Percentiles rank a stretch among this genome's conserved stretches.
Evolutionary conservation across 1,140 invertebrate genomes (phyloP).

Genomic region (Heliconius nattereri): DNA sequence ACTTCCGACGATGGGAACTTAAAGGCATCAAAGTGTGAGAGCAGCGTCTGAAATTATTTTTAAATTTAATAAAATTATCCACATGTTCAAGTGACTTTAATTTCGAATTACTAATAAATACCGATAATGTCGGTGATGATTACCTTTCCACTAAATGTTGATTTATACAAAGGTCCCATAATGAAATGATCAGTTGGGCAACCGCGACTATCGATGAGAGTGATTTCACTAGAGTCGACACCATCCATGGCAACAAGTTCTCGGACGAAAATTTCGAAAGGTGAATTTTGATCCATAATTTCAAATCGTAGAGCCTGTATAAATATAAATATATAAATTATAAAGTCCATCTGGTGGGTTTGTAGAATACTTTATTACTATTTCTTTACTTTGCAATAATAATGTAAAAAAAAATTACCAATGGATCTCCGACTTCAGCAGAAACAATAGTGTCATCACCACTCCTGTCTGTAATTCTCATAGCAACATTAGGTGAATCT

Average conservation of each 20-base stretch:
- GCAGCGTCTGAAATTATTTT: constrained; percentile 84
- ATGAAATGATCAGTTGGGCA: constrained; percentile 96
- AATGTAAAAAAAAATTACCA: constrained; percentile 74
- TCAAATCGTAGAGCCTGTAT: constrained; percentile 91
- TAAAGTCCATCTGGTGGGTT: background rate
- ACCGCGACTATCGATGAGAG: constrained; percentile 94
- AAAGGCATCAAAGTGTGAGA: constrained; percentile 97
- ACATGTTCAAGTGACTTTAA: background rate
- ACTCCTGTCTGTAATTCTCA: constrained; percentile 94
- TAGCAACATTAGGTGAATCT: constrained; percentile 95
- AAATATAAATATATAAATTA: constrained; percentile 29
- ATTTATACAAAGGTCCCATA: constrained; percentile 94
- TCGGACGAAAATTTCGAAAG: constrained; percentile 96
- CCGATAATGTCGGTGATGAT: constrained; percentile 32
- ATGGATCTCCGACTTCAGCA: constrained; percentile 93
- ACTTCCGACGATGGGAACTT: constrained; percentile 97
- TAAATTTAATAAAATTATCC: background rate
- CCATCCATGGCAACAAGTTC: constrained; percentile 97
- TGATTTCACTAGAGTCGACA: constrained; percentile 94
- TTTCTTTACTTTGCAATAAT: background rate
- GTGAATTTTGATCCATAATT: constrained; percentile 94
- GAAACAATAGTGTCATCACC: constrained; percentile 90
- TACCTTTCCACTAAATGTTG: constrained; percentile 88
- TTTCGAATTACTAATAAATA: background rate
- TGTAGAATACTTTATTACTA: no score